These are phyloP conservation scores for Aulostomus chinensis DNA, from an alignment of 2,797 vertebrate genomes.

Conservation along the genomic window DNA sequence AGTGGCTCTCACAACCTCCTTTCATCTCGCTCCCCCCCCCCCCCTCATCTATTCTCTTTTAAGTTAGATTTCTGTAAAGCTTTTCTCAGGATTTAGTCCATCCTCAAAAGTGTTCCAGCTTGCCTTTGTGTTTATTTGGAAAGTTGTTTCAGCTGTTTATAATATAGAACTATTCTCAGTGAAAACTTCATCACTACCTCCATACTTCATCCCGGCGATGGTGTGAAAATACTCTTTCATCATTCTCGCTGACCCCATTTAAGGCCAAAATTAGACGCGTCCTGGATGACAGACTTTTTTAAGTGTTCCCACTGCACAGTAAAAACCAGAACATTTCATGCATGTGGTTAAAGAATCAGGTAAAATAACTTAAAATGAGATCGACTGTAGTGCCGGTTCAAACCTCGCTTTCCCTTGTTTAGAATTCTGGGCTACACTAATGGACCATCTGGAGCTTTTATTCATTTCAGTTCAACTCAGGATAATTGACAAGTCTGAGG, in stretches of 20 bases:
- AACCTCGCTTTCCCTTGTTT: conserved; percentile 13
- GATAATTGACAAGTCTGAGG: conserved; percentile 46
- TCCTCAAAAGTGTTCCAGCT: conserved; percentile 35
- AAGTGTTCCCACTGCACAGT: no score
- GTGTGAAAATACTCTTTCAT: no score
- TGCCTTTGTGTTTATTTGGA: conserved; percentile 30
- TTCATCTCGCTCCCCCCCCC: conserved; percentile 34
- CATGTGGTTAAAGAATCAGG: no score
- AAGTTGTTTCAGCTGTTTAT: conserved; percentile 14
- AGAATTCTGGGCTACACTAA: conserved; percentile 17
- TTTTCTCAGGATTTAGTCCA: conserved; percentile 49
- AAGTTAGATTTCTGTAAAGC: conserved; percentile 62
- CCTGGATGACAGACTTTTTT: no score
- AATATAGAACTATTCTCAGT: conserved; percentile 5
- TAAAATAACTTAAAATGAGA: not conserved
- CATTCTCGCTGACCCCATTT: no score
- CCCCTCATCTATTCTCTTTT: conserved; percentile 60
- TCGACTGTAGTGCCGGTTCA: no score
- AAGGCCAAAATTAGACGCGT: no score
- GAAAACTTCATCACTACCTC: no score
- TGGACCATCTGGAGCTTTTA: conserved; percentile 43
- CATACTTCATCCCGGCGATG: no score
- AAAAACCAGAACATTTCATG: no score
- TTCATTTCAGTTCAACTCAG: conserved; percentile 25
- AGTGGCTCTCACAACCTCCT: conserved; percentile 51